Conservation (phyloP, 1,140 invertebrate species). For the Pristionchus pacificus region DNA sequence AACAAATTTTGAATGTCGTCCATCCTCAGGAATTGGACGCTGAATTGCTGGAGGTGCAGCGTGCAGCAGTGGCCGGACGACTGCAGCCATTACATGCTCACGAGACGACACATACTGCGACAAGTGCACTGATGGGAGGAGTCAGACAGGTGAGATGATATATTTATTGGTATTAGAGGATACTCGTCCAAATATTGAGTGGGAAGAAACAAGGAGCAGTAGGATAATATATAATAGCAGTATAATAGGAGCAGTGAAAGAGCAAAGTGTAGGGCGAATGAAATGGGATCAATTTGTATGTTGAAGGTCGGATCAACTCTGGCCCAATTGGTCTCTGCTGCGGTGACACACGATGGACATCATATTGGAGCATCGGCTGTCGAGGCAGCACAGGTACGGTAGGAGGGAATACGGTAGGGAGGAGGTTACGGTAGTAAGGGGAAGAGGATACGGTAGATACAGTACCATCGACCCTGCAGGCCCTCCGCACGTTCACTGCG, state of each 20-base stretch:
- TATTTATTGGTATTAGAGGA: too few species aligned
- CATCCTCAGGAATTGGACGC: constrained; percentile 56
- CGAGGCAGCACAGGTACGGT: constrained; percentile 68
- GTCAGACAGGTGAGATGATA: constrained; percentile 63
- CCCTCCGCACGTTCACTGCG: constrained; percentile 69
- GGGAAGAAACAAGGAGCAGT: too few species aligned
- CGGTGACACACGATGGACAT: constrained; percentile 74
- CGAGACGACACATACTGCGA: constrained; percentile 65
- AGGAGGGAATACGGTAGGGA: background rate
- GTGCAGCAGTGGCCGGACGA: constrained; percentile 69
- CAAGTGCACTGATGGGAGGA: constrained; percentile 64
- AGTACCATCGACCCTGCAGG: constrained; percentile 37
- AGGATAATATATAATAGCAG: too few species aligned
- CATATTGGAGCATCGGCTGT: constrained; percentile 77
- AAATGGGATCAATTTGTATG: too few species aligned
- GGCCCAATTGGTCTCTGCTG: constrained; percentile 78
- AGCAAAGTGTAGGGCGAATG: too few species aligned
- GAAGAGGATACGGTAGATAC: background rate
- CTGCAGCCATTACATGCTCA: constrained; percentile 75
- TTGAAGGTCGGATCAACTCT: constrained; percentile 68
- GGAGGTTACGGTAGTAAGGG: background rate
- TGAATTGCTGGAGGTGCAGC: constrained; percentile 76
- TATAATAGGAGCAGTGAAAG: too few species aligned
- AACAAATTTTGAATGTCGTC: too few species aligned
- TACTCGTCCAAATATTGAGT: too few species aligned